These are phyloP conservation scores for Tapirus terrestris DNA, from an alignment of 2,113 vertebrate genomes.

Conservation along the genomic window DNA sequence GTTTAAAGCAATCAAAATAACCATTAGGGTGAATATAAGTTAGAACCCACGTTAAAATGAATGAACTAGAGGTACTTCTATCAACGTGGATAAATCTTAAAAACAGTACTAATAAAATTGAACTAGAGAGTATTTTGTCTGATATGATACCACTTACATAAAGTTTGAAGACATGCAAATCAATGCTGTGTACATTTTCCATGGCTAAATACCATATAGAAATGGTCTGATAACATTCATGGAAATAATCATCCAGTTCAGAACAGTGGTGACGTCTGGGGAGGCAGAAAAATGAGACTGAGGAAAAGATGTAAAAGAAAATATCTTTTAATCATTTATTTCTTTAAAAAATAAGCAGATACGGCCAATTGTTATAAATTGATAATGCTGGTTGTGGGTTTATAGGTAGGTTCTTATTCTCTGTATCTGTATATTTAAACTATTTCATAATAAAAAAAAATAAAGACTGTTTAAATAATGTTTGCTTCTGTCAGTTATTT, in stretches of 20 bases:
- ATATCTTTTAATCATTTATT: background rate
- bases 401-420: conserved; percentile 4
- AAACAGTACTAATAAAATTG: conserved; percentile 6
- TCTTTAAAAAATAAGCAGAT: conserved; percentile 31
- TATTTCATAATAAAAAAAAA: conserved; percentile 58
- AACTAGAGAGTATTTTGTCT: conserved; percentile 35
- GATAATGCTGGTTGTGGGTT: conserved; percentile 21
- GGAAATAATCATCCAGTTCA: conserved; percentile 16
- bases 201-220: conserved; percentile 10
- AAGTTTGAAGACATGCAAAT: conserved; percentile 43
- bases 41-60: conserved; percentile 7
- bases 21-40: background rate
- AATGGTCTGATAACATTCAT: background rate
- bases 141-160: background rate
- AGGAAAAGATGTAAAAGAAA: background rate
- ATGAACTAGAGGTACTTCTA: background rate
- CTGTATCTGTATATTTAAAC: conserved; percentile 43
- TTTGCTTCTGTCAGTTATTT: conserved; percentile 37
- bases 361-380: conserved; percentile 16
- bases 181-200: background rate
- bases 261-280: background rate
- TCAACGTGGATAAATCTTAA: background rate
- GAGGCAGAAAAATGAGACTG: background rate
- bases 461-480: background rate
- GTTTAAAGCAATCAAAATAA: background rate